Base-by-base conservation (phyloP, 2,888 invertebrate species). In the Xanthia icteritia region DNA sequence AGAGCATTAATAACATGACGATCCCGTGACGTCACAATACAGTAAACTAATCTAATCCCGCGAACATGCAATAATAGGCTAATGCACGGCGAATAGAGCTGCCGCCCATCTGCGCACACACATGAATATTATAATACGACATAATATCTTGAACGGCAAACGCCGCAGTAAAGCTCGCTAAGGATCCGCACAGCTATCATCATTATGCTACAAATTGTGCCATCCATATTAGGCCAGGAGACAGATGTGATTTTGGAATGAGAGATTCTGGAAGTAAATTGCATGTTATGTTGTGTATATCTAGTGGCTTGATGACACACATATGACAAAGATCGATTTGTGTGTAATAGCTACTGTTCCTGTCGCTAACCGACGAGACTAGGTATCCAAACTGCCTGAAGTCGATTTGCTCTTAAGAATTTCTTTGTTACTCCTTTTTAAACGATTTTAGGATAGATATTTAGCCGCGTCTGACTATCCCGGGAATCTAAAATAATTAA, bases 201-300 rank as follows among this genome's bases (percentile, higher is more conserved):
- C 92, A 90, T 92, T 92, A 92, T 81, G 80, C 78, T 85, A 89
- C 92, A 90, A 91, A 92, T 90, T 90, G 90, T 88, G 82, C 79
- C 87, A 88, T 90, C 82, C 84, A 89, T 85, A 88, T 77, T 81
- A 86, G 86, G 15, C 67, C 20, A 64, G 83, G 88, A 89, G 88
- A 69, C 69, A 74, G 79, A 74, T 77, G 63, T 66, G 36, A 77
- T 72, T 72, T 79, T 77, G 66, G 23, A 60, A 48, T 68, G 54
- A 60, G 72, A 54, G 20, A 31, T 63, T 58, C 60, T 76, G 36
- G 80, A 63, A 76, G 77, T 66, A 73, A 67, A 85, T 85, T 85
- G 11, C 31, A 39, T 67, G 27, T 15, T 63, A 31, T 58, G 60
- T 54, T 56, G 48, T 77, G 45, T 48, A n/a, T 58, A 65, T 67